Conservation (phyloP, 1,140 invertebrate species). For the Orchesella cincta region DNA sequence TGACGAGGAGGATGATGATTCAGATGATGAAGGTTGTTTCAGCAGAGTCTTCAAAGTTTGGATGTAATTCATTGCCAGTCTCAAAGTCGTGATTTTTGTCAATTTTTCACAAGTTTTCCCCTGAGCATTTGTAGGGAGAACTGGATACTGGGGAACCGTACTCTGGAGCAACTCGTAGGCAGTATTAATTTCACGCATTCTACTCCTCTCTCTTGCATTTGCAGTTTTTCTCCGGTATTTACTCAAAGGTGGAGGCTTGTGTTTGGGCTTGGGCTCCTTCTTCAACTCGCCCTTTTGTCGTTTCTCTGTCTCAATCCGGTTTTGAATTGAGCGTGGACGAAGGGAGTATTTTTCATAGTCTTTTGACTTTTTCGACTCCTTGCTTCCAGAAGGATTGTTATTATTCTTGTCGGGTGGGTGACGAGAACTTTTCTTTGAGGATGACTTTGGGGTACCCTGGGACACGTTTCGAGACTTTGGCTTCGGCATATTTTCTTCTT, state of each 20-base stretch:
- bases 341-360: slow-evolving; percentile 60
- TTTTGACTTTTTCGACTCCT: slow-evolving; percentile 36
- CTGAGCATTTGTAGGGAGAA: slow-evolving; percentile 54
- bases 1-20: background rate
- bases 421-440: background rate
- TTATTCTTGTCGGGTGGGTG: slow-evolving; percentile 12
- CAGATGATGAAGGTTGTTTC: slow-evolving; percentile 41
- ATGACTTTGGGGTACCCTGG: background rate
- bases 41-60: slow-evolving; percentile 63
- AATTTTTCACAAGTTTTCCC: slow-evolving; percentile 69
- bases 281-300: slow-evolving; percentile 53
- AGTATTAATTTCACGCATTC: slow-evolving; percentile 85
- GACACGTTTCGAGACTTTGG: slow-evolving; percentile 12
- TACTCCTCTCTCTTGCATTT: slow-evolving; percentile 78
- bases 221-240: slow-evolving; percentile 80
- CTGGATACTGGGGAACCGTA: slow-evolving; percentile 66
- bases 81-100: slow-evolving; percentile 85
- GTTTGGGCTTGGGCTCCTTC: slow-evolving; percentile 62
- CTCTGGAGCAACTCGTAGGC: slow-evolving; percentile 78
- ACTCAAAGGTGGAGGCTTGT: slow-evolving; percentile 77
- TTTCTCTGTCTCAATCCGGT: slow-evolving; percentile 59
- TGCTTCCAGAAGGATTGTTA: background rate
- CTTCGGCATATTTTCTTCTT: slow-evolving; percentile 11
- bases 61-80: slow-evolving; percentile 85
- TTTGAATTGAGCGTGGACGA: slow-evolving; percentile 60